Conservation (phyloP, 2,888 invertebrate genomes). For the Hyalella azteca region DNA sequence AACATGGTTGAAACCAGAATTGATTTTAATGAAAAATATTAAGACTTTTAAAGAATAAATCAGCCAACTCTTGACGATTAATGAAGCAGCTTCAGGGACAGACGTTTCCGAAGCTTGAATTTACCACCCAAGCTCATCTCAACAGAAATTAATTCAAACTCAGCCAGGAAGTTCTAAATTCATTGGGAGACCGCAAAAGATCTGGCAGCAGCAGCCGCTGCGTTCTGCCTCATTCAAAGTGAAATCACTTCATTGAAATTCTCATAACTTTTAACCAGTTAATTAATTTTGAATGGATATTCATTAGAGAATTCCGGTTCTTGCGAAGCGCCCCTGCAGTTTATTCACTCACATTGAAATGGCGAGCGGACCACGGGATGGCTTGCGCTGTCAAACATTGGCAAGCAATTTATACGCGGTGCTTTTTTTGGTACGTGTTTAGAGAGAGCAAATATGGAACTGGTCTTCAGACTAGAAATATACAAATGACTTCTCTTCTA, state of each 20-base stretch:
- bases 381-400: neutral
- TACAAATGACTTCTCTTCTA: too few relatives aligned
- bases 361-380: neutral
- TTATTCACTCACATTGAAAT: neutral
- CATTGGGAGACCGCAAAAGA: neutral
- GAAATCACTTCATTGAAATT: constrained; percentile 23
- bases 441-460: constrained; percentile 29
- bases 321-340: neutral
- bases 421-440: constrained; percentile 23
- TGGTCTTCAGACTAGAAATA: constrained; percentile 4
- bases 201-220: neutral
- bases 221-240: neutral
- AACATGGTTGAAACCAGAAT: too few relatives aligned
- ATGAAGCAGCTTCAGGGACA: neutral
- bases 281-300: constrained; percentile 36
- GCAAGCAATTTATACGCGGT: constrained; percentile 11
- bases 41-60: neutral
- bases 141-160: constrained; percentile 8
- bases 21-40: neutral
- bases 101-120: neutral
- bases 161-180: constrained; percentile 13
- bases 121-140: neutral
- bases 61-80: neutral
- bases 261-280: constrained; percentile 23
- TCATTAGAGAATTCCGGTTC: neutral